Evolutionary conservation across 2,888 invertebrate genomes (phyloP).

Genomic region (Morpho deidamia): DNA sequence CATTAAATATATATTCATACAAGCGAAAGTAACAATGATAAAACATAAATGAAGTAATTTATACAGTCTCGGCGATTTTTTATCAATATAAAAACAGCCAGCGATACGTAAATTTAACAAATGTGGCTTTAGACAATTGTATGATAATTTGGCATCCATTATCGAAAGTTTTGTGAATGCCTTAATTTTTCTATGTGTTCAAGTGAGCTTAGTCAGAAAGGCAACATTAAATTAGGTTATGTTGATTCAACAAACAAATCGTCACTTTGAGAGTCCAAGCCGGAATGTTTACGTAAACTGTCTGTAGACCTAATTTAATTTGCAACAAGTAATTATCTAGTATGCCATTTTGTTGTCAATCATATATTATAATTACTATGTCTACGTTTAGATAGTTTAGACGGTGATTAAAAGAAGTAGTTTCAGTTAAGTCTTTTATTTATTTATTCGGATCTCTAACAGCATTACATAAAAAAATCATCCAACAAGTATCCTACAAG

Average conservation of each 20-base stretch:
- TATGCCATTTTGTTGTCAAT: conserved; percentile 23
- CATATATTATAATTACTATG: conserved; percentile 16
- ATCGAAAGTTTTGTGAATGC: background rate
- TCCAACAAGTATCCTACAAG: no score
- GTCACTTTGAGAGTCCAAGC: conserved; percentile 14
- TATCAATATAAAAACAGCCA: conserved; percentile 41
- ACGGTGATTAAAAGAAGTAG: background rate
- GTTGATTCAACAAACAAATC: conserved; percentile 24
- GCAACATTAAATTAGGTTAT: conserved; percentile 24
- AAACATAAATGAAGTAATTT: conserved; percentile 36
- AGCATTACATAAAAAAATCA: no score
- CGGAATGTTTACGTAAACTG: conserved; percentile 20
- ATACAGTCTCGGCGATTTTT: conserved; percentile 26
- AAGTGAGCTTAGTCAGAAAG: conserved; percentile 9
- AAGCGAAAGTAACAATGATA: conserved; percentile 33
- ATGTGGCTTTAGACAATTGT: conserved; percentile 37
- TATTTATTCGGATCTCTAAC: no score
- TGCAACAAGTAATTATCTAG: conserved; percentile 7
- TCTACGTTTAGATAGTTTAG: no score
- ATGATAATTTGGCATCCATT: conserved; percentile 32
- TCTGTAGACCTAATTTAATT: conserved; percentile 19
- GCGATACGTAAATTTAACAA: conserved; percentile 34
- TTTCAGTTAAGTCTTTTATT: background rate
- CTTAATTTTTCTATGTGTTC: background rate
- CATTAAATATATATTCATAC: conserved; percentile 36